These are phyloP conservation scores for Herminia tarsipennalis DNA, from an alignment of 2,888 invertebrate species.

Conservation along the genomic window DNA sequence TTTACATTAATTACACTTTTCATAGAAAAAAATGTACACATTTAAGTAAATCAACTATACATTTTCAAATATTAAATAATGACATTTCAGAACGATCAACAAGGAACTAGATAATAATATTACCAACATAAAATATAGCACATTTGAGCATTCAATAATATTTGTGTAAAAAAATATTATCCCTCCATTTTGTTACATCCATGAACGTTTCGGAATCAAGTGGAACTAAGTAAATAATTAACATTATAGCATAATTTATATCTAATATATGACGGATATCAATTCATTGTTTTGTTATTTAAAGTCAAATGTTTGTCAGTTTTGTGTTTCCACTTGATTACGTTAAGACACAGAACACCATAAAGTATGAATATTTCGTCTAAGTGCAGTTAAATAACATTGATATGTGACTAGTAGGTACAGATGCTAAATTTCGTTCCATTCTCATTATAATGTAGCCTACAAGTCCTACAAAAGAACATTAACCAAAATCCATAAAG, in stretches of 20 bases:
- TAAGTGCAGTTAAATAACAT: conserved; percentile 51
- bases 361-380: conserved; percentile 54
- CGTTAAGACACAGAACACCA: conserved; percentile 50
- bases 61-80: conserved; percentile 67
- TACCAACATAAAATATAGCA: conserved; percentile 79
- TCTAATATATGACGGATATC: conserved; percentile 43
- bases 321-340: conserved; percentile 42
- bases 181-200: conserved; percentile 61
- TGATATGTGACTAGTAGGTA: conserved; percentile 75
- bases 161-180: conserved; percentile 81
- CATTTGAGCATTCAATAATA: conserved; percentile 82
- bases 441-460: conserved; percentile 48
- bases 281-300: conserved; percentile 49
- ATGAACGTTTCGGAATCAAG: conserved; percentile 56
- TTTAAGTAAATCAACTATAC: conserved; percentile 63
- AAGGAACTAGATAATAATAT: conserved; percentile 78
- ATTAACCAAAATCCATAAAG: conserved; percentile 49
- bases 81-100: conserved; percentile 68
- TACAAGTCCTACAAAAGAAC: conserved; percentile 58
- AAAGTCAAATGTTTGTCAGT: conserved; percentile 31
- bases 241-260: conserved; percentile 31
- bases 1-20: conserved; percentile 47
- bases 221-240: conserved; percentile 31
- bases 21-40: conserved; percentile 61
- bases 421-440: conserved; percentile 63